Base-by-base conservation (phyloP, 2,797 vertebrate genomes). In the Sebastes vulpes region DNA sequence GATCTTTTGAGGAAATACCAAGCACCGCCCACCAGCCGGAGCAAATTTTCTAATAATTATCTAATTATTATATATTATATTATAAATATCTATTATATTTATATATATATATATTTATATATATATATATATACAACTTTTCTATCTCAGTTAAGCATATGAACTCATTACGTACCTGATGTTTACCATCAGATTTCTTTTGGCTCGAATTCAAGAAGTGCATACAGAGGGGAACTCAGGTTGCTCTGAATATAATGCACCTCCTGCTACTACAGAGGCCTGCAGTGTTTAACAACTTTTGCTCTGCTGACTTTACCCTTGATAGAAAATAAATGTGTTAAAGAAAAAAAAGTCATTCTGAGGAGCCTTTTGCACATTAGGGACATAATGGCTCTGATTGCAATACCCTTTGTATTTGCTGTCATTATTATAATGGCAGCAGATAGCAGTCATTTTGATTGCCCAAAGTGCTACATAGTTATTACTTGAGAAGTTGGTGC, bases 111-210 rank as follows among this genome's bases (percentile, higher is more conserved):
- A 29, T 29, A 9, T 29, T 8, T 9, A 31, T 32, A 9, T 31
- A 10, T 38, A 38, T 42, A 38, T 14, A 42, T 42, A 42, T 42
- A 42, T 6, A 42, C 80, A 87, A 48, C 28, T 61, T 79, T 56
- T 76, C 63, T 68, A 31, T 85, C 64, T 69, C 58, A 57, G 60
- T 69, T 23, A 81, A 73, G 31, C 1, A 1, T 31, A 28, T 78
- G 56, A 85, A 87, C 77, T 81, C 81, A 53, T 74, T 63, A 82
- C 66, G 72, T 72, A 76, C 74, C 72, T 80, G 50, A 73, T 75
- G 63, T 82, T 83, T 79, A 74, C 65, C 60, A 75, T 71, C 18
- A 73, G 65, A 60, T 60, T 72, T 73, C 11, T 3, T 65, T 74
- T 31, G 72, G 81, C 85, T 69, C 48, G 54, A 63, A 69, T 76